These are phyloP conservation scores for Valencia hispanica DNA, from an alignment of 2,797 vertebrate genomes.

Conservation along the genomic window DNA sequence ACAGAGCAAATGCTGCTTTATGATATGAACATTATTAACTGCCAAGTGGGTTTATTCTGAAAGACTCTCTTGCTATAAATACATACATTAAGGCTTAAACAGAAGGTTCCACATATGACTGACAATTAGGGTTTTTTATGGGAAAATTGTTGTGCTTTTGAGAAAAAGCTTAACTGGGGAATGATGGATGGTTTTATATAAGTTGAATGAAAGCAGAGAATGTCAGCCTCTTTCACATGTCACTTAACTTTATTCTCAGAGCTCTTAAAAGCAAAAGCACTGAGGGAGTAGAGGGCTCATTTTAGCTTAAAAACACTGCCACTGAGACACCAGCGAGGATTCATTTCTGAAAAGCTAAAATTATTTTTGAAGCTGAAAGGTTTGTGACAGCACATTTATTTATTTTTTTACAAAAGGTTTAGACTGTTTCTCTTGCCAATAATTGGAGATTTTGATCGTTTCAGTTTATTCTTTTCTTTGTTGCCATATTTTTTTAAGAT, in stretches of 20 bases:
- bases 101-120: not conserved
- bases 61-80: constrained; percentile 20
- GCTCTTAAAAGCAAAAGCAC: not conserved
- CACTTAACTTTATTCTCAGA: constrained; percentile 1
- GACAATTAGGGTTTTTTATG: not conserved
- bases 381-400: not conserved
- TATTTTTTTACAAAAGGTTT: not conserved
- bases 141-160: constrained; percentile 19
- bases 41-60: constrained; percentile 21
- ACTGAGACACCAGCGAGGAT: not conserved
- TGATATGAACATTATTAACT: not conserved
- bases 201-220: not conserved
- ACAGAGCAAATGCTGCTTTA: constrained; percentile 11
- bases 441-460: not conserved
- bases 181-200: constrained; percentile 15
- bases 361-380: not conserved
- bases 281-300: not conserved
- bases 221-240: not conserved
- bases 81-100: constrained; percentile 20
- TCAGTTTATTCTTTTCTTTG: not conserved
- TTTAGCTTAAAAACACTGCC: not conserved
- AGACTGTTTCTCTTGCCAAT: not conserved
- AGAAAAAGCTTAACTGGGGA: constrained; percentile 1
- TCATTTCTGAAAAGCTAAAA: not conserved
- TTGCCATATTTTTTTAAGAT: too few relatives aligned